A percentile compares a stretch with the other conserved stretches of the same genome.
Evolutionary conservation across 2,113 vertebrate species (phyloP).

Genomic region (Chamaea fasciata): DNA sequence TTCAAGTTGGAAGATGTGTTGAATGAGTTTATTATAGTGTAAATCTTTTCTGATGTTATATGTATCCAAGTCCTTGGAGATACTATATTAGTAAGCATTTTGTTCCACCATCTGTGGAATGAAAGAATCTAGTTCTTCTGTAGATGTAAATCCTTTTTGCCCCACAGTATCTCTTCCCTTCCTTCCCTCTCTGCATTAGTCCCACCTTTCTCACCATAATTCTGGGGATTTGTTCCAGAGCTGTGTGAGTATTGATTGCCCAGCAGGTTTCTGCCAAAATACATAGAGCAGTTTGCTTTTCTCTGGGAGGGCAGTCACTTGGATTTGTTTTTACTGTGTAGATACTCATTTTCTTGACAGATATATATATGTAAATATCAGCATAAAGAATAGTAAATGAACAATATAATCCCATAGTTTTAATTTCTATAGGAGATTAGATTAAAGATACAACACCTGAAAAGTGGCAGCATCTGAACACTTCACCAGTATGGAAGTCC

Average conservation of each 20-base stretch:
- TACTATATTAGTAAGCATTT: not conserved
- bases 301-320: not conserved
- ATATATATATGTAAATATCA: not conserved
- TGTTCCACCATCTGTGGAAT: not conserved
- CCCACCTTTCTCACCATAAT: not conserved
- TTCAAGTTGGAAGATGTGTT: not conserved
- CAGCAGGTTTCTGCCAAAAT: conserved; percentile 18
- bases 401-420: not conserved
- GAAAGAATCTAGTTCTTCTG: not conserved
- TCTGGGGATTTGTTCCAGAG: not conserved
- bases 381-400: not conserved
- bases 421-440: not conserved
- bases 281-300: not conserved
- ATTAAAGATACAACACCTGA: not conserved
- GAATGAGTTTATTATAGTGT: not conserved
- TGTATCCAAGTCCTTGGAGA: not conserved
- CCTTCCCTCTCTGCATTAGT: not conserved
- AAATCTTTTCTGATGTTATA: not conserved
- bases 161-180: not conserved
- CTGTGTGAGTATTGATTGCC: conserved; percentile 19
- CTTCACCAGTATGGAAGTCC: not conserved
- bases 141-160: not conserved
- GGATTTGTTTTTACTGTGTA: not conserved
- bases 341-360: not conserved
- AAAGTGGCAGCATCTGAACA: not conserved